A percentile compares a stretch with the other conserved stretches of the same genome.
Conservation (phyloP, 2,888 invertebrate genomes). For the Caradrina clavipalpis region DNA sequence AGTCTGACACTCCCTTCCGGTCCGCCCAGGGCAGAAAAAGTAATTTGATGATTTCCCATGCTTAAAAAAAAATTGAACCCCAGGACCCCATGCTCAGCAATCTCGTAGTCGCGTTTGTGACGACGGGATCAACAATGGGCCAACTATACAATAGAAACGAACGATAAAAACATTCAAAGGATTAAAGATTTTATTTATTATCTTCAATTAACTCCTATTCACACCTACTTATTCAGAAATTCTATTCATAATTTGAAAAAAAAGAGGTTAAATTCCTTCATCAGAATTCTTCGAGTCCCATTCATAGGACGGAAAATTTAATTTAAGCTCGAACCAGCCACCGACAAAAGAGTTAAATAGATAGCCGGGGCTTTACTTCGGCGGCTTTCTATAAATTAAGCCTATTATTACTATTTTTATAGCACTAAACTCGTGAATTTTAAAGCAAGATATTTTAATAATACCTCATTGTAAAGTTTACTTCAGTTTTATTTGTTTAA, state of each 20-base stretch:
- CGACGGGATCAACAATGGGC: too few relatives aligned
- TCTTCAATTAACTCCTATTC: background rate
- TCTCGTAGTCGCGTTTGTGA: too few relatives aligned
- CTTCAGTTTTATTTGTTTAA: background rate
- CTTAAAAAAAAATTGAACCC: too few relatives aligned
- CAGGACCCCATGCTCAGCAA: too few relatives aligned
- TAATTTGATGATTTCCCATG: too few relatives aligned
- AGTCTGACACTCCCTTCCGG: too few relatives aligned
- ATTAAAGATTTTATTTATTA: background rate
- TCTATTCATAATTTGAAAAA: conserved; percentile 29
- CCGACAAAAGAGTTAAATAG: conserved; percentile 46
- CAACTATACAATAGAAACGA: too few relatives aligned
- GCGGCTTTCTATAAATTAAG: conserved; percentile 40
- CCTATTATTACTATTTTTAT: conserved; percentile 39
- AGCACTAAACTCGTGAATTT: conserved; percentile 17
- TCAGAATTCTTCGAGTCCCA: conserved; percentile 37
- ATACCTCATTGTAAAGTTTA: background rate
- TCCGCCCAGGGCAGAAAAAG: too few relatives aligned
- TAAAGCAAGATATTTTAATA: conserved; percentile 21
- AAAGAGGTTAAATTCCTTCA: conserved; percentile 27
- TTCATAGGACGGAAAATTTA: conserved; percentile 37
- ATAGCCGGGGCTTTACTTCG: conserved; percentile 24
- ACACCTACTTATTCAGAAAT: conserved; percentile 25
- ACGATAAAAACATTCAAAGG: too few relatives aligned
- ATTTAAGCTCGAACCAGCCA: conserved; percentile 32